Percentiles rank a stretch among this genome's conserved stretches.
These are phyloP conservation scores for Brachypalpus laphriformis DNA, from an alignment of 2,888 invertebrate species.

Conservation along the genomic window DNA sequence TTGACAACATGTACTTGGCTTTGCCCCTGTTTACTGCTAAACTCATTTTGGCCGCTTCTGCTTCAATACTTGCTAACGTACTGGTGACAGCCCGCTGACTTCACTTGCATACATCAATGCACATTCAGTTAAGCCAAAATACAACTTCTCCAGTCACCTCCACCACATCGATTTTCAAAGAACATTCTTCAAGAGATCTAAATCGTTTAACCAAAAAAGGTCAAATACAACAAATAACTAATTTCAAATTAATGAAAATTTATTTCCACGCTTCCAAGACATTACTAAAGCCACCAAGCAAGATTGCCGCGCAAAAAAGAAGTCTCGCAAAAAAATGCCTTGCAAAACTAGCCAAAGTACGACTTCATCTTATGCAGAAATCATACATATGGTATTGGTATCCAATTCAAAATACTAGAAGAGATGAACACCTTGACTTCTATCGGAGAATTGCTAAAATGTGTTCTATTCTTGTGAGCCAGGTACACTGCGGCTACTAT, in stretches of 20 bases:
- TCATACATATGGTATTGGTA: neutral
- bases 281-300: neutral
- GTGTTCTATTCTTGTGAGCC: constrained; percentile 56
- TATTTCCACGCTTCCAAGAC: neutral
- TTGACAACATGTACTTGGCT: too few relatives aligned
- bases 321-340: neutral
- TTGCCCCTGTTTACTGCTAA: too few relatives aligned
- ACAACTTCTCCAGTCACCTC: neutral
- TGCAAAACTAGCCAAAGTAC: neutral
- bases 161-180: neutral
- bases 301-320: neutral
- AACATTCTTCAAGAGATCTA: neutral
- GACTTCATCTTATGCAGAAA: neutral
- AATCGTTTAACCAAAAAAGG: neutral
- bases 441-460: constrained; percentile 56
- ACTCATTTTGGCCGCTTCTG: too few relatives aligned
- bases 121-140: neutral
- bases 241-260: constrained; percentile 5
- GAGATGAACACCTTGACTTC: constrained; percentile 74
- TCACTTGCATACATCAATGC: neutral
- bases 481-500: constrained; percentile 5
- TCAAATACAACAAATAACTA: neutral
- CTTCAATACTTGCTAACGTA: too few relatives aligned
- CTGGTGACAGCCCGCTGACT: too few relatives aligned
- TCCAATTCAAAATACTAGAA: constrained; percentile 23